These are phyloP conservation scores for Contarinia nasturtii DNA, from an alignment of 1,140 invertebrate species.

Conservation along the genomic window DNA sequence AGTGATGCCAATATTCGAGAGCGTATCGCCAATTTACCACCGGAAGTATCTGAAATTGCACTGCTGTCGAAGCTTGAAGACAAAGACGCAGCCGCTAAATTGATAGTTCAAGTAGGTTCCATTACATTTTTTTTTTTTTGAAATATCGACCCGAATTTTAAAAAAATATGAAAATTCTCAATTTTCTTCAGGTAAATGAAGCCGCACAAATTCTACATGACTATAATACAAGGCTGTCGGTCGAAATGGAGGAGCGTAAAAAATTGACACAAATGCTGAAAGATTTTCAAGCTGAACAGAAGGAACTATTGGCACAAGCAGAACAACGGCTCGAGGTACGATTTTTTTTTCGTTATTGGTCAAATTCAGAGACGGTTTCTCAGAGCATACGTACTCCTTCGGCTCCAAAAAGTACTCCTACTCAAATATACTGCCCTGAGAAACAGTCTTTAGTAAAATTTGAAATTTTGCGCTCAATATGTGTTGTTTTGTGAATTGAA, in stretches of 20 bases:
- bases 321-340: conserved; percentile 68
- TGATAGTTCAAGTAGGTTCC: conserved; percentile 14
- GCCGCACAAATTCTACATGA: conserved; percentile 68
- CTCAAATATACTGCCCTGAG: too few species aligned
- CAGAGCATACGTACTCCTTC: not conserved
- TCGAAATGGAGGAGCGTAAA: conserved; percentile 75
- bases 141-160: too few species aligned
- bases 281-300: conserved; percentile 71
- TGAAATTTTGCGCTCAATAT: too few species aligned
- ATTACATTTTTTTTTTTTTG: not conserved
- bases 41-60: conserved; percentile 82
- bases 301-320: conserved; percentile 62
- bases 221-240: conserved; percentile 68
- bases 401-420: too few species aligned
- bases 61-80: conserved; percentile 67
- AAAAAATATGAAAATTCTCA: too few species aligned
- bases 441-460: too few species aligned
- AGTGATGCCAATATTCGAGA: conserved; percentile 82
- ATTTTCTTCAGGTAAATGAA: conserved; percentile 49
- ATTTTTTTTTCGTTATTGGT: not conserved
- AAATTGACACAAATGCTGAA: conserved; percentile 67
- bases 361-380: conserved; percentile 1
- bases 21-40: conserved; percentile 80
- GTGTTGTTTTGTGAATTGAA: too few species aligned
- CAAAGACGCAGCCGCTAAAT: conserved; percentile 18